A percentile compares a stretch with the other conserved stretches of the same genome.
phyloP scores from a whole-genome alignment of 1,140 invertebrate species.

The Papilio polytes region DNA sequence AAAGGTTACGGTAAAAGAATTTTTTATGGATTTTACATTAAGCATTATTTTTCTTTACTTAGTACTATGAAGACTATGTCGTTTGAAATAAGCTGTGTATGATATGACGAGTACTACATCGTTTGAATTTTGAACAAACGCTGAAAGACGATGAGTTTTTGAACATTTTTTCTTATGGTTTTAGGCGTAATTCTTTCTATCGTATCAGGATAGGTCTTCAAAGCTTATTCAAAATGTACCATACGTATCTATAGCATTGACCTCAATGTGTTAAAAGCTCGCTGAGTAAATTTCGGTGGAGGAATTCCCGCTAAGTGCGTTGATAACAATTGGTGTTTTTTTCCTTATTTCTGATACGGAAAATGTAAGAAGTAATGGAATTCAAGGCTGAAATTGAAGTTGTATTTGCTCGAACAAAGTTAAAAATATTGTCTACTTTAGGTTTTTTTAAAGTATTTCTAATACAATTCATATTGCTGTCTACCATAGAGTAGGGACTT shows the following conservation, averaged over 20 bases:
- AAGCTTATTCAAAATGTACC: constrained; percentile 9
- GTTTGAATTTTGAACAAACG: not conserved
- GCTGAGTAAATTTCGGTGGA: constrained; percentile 10
- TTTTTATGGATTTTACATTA: not conserved
- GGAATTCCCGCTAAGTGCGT: not conserved
- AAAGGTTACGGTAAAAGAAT: not conserved
- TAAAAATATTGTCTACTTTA: too few relatives aligned
- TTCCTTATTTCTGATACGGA: constrained; percentile 11
- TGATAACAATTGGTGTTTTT: constrained; percentile 26
- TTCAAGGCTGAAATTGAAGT: constrained; percentile 52
- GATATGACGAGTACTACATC: not conserved
- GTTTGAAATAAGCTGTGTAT: not conserved
- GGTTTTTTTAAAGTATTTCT: too few relatives aligned
- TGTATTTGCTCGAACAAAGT: not conserved
- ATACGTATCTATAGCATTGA: constrained; percentile 8
- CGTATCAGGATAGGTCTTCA: not conserved
- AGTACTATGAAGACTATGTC: not conserved
- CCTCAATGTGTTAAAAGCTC: constrained; percentile 28
- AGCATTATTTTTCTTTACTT: not conserved
- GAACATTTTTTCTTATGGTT: not conserved
- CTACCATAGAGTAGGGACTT: not conserved
- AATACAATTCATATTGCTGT: not conserved
- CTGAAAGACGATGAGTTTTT: not conserved
- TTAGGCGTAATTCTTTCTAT: constrained; percentile 2
- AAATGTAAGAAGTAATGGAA: constrained; percentile 42